phyloP scores from a whole-genome alignment of 2,113 vertebrate species.

The Phalacrocorax pelagicus region DNA sequence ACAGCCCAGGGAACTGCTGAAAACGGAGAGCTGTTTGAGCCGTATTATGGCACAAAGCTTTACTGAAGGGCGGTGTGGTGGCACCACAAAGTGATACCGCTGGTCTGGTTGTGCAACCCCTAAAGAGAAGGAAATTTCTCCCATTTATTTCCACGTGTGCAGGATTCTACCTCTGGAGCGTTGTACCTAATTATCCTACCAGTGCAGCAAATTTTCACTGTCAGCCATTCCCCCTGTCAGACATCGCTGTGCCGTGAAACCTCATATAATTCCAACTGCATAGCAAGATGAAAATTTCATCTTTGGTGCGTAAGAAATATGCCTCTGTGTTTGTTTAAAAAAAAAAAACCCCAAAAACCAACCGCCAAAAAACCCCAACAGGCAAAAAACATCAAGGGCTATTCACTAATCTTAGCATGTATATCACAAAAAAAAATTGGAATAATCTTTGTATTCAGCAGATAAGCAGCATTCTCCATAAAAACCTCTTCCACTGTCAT shows the following conservation, averaged over 20 bases:
- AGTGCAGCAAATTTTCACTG: not conserved
- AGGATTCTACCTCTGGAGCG: not conserved
- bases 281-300: not conserved
- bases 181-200: slow-evolving; percentile 13
- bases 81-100: not conserved
- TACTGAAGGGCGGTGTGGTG: not conserved
- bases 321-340: not conserved
- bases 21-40: not conserved
- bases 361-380: not conserved
- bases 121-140: not conserved
- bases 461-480: not conserved
- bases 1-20: not conserved
- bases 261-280: slow-evolving; percentile 7
- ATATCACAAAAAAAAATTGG: not conserved
- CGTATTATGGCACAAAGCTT: not conserved
- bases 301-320: not conserved
- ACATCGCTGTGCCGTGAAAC: not conserved
- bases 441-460: slow-evolving; percentile 4
- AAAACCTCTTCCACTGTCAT: not conserved
- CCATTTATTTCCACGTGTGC: not conserved
- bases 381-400: not conserved
- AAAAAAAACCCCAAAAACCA: not conserved
- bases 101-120: not conserved
- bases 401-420: not conserved
- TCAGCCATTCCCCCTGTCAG: slow-evolving; percentile 32